Conservation (phyloP, 2,888 invertebrate genomes). For the Nemoura dubitans region DNA sequence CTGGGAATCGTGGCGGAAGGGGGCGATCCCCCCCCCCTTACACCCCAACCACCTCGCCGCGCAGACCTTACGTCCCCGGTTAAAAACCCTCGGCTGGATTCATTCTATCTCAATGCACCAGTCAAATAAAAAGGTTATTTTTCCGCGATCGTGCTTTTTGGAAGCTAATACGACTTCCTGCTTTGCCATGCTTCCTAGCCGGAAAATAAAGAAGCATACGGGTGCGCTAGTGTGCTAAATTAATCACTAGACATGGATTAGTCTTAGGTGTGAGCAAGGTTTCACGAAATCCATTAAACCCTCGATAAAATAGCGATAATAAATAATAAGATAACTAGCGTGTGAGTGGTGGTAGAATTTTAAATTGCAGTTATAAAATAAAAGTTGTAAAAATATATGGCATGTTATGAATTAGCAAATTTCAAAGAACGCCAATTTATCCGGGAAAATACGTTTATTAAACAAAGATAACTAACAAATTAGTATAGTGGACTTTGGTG, state of each 20-base stretch:
- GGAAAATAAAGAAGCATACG: slow-evolving; percentile 18
- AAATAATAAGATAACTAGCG: neutral
- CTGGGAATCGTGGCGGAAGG: slow-evolving; percentile 45
- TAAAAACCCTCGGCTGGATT: slow-evolving; percentile 21
- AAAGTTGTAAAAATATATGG: no score
- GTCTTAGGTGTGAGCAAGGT: neutral
- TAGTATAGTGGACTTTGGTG: no score
- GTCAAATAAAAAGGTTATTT: slow-evolving; percentile 37
- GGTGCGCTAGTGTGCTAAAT: neutral
- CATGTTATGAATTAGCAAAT: no score
- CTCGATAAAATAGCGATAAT: neutral
- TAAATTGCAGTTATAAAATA: neutral
- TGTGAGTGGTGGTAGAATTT: neutral
- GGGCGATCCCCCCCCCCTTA: slow-evolving; percentile 7
- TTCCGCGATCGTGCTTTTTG: slow-evolving; percentile 35
- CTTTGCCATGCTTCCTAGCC: slow-evolving; percentile 17
- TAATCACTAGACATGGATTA: neutral
- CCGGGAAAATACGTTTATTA: no score
- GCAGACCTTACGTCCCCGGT: slow-evolving; percentile 9
- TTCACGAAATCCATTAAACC: neutral
- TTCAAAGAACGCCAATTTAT: no score
- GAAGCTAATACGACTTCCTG: slow-evolving; percentile 41
- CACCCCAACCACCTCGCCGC: neutral
- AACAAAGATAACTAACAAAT: no score
- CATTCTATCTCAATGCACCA: slow-evolving; percentile 9